Evolutionary conservation across 2,888 invertebrate species (phyloP), one percentile per base, ranked within the genome.

Genomic region (Sarcophaga variegata): DNA sequence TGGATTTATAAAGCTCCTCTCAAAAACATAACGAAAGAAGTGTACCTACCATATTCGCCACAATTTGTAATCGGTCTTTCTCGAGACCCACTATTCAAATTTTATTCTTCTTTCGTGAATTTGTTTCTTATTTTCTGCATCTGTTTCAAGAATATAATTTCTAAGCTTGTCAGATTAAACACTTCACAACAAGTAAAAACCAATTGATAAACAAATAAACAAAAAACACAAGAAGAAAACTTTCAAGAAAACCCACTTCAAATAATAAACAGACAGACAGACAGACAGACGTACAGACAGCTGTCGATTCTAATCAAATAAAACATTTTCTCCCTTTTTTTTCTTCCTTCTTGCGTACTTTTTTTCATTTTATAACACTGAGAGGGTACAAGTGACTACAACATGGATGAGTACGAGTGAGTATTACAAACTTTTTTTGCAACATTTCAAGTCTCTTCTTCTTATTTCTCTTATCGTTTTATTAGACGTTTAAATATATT

Each of bases 231-330:
- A 10, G 8, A 37, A 10, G 1, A 37, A 37, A 37, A 37, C 20
- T 6, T 37, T 37, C 37, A 37, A 10, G 37, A 37, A 54, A 54
- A 54, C 60, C 37, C 22, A 62, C 37, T 75, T 75, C 11, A 69
- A 62, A 60, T 66, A 83, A 70, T 69, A 80, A 83, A 54, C 54
- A 80, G 86, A 37, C 8, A 37, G 37, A 54, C 6, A 37, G 37
- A 54, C 6, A 37, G 37, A 86, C 86, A 86, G 86, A 83, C 83
- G 83, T 86, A 37, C 37, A 37, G 37, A 86, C 86, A 86, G 86
- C 86, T 86, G 86, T 86, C 86, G 86, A 86, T 86, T 83, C 81
- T 86, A 86, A 86, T 86, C 86, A 83, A 74, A 64, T 20, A 6
- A 49, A 67, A 37, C 62, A 79, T 64, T 49, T 67, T 11, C 12